phyloP scores from a whole-genome alignment of 2,797 vertebrate species.

The Sebastes itinus region DNA sequence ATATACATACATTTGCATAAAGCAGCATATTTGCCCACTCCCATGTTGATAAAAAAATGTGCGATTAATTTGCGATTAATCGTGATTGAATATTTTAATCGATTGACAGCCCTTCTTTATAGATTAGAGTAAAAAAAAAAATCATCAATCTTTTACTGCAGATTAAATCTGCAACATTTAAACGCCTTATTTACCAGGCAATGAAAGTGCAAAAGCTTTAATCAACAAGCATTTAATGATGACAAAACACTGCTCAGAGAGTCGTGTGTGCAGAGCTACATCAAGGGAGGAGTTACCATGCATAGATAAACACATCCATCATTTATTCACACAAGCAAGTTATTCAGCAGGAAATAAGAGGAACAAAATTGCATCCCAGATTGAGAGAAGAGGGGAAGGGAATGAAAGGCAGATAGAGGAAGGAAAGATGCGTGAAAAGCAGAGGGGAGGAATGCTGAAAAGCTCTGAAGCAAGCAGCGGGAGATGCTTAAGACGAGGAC shows the following conservation, averaged over 20 bases:
- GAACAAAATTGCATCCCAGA: slow-evolving; percentile 36
- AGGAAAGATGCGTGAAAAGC: slow-evolving; percentile 11
- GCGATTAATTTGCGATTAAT: too few species aligned
- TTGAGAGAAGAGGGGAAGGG: slow-evolving; percentile 1
- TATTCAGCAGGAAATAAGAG: slow-evolving; percentile 42
- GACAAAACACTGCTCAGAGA: slow-evolving; percentile 12
- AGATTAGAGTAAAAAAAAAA: background rate
- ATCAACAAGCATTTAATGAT: slow-evolving; percentile 13
- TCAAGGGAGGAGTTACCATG: slow-evolving; percentile 37
- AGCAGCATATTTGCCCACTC: too few species aligned
- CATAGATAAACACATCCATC: slow-evolving; percentile 47
- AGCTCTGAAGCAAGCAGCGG: slow-evolving; percentile 21
- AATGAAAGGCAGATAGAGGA: slow-evolving; percentile 3
- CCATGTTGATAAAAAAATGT: too few species aligned
- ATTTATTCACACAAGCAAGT: slow-evolving; percentile 40
- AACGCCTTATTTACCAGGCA: slow-evolving; percentile 13
- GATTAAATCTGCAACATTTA: slow-evolving; percentile 5
- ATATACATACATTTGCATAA: too few species aligned
- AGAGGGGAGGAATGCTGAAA: background rate
- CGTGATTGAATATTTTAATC: too few species aligned
- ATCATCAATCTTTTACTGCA: background rate
- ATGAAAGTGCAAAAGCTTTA: slow-evolving; percentile 27
- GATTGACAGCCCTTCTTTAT: too few species aligned
- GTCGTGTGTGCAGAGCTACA: slow-evolving; percentile 10
- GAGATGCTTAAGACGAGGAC: slow-evolving; percentile 12